Evolutionary conservation across 2,888 invertebrate species (phyloP), one percentile per base, ranked within the genome.

Genomic region (Pristionchus exspectatus): DNA sequence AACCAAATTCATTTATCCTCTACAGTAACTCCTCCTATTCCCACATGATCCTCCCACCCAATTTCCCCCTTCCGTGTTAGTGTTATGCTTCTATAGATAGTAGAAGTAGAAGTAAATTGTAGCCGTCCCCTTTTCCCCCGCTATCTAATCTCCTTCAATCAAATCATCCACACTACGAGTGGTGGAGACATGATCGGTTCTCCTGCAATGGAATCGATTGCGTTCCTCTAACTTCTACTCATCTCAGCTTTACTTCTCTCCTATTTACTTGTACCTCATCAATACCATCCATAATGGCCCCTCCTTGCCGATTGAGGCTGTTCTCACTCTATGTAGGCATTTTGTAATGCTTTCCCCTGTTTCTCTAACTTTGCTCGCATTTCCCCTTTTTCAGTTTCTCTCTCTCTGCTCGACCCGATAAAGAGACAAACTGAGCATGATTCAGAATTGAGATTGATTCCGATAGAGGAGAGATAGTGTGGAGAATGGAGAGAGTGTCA

Each of bases 391-490:
- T 50, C 63, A 63, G 63, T 63, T 63, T 63, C 5, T 63, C 63
- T 27, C 74, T 24, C 74, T 72, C 74, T 69, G 21, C 44, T 77
- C 74, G 44, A 77, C 44, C 50, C 81, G 81, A 81, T 81, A 81
- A 81, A 81, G 81, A 81, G 81, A 81, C 50, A 81, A 81, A 81
- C 81, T 81, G 81, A 44, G 81, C 81, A n/a, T 81, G 81, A 81
- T 27, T 81, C 81, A 81, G 81, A 44, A 81, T 44, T 50, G 81
- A 50, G 77, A 77, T 77, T 77, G 77, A 77, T 77, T 77, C 44
- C 77, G 44, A 74, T 18, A 4, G 30, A 14, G 69, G 27, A 1
- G n/a, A 74, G 38, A 77, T 3, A 77, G n/a, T n/a, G 24, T 9
- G 44, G 44, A 21, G 24, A 77, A 27, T 9, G 44, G 12, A 44